Conservation (phyloP, 2,113 vertebrate species). For the Mormoops blainvillei region DNA sequence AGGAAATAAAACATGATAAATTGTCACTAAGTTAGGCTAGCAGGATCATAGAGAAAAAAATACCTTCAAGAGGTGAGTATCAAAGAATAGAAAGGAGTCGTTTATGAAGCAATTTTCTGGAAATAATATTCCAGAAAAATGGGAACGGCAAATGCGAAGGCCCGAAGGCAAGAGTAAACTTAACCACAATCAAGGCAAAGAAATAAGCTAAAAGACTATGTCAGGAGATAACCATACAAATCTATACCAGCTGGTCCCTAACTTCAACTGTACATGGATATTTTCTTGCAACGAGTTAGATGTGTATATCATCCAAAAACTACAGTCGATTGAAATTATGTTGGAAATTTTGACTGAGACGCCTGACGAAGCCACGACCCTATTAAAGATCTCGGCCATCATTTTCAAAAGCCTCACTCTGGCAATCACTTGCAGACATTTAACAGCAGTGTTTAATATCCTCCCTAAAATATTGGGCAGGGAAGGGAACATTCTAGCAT, state of each 20-base stretch:
- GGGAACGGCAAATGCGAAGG: not conserved
- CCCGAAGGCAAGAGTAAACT: not conserved
- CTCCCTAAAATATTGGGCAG: conserved; percentile 31
- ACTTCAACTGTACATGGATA: not conserved
- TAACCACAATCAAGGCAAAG: not conserved
- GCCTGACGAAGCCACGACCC: conserved; percentile 27
- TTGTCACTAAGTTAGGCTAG: not conserved
- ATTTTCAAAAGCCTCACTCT: conserved; percentile 20
- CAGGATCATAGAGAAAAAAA: not conserved
- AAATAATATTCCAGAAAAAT: not conserved
- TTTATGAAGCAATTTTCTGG: not conserved
- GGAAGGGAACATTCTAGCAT: conserved; percentile 14
- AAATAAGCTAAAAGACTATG: not conserved
- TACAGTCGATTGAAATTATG: not conserved
- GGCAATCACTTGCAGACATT: conserved; percentile 38
- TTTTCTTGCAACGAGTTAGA: conserved; percentile 6
- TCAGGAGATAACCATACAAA: not conserved
- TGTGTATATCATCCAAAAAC: not conserved
- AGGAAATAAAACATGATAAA: not conserved
- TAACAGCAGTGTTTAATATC: conserved; percentile 39
- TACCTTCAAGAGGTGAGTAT: not conserved
- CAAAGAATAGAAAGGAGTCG: not conserved
- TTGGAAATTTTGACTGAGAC: conserved; percentile 24
- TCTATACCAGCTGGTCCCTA: not conserved
- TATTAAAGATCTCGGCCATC: conserved; percentile 31